phyloP scores from a whole-genome alignment of 2,888 invertebrate genomes.

The Siphlonurus alternatus region DNA sequence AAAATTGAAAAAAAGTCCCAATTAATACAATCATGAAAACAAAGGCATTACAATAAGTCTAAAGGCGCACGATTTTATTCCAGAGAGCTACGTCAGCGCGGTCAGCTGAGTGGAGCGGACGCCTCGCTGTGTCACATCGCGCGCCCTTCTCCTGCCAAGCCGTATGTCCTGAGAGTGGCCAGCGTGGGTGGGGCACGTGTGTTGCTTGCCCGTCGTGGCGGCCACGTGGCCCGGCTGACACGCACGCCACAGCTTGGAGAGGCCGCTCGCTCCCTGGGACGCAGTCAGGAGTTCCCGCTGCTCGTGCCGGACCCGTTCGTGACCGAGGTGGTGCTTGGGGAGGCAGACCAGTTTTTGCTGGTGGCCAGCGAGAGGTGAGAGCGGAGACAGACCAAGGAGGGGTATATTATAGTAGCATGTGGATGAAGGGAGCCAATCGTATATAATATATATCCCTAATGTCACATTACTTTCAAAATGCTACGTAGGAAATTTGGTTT shows the following conservation, averaged over 20 bases:
- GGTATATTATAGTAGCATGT: too few species aligned
- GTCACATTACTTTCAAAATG: too few species aligned
- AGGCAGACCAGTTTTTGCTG: slow-evolving; percentile 68
- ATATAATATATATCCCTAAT: too few species aligned
- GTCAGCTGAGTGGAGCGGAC: slow-evolving; percentile 54
- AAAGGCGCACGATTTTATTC: too few species aligned
- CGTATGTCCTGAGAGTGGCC: slow-evolving; percentile 52
- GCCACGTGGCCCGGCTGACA: slow-evolving; percentile 16
- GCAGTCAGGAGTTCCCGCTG: slow-evolving; percentile 45
- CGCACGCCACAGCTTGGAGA: slow-evolving; percentile 27
- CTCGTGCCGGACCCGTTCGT: slow-evolving; percentile 60
- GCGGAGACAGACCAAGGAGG: background rate
- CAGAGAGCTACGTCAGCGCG: slow-evolving; percentile 49
- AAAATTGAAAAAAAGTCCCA: too few species aligned
- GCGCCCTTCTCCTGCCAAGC: slow-evolving; percentile 24
- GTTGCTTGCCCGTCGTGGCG: slow-evolving; percentile 37
- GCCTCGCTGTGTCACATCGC: slow-evolving; percentile 57
- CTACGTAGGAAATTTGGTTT: too few species aligned
- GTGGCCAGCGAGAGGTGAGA: slow-evolving; percentile 48
- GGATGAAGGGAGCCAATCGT: too few species aligned
- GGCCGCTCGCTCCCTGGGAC: slow-evolving; percentile 44
- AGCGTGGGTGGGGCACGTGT: slow-evolving; percentile 60
- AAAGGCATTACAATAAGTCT: too few species aligned
- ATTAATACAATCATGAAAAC: too few species aligned
- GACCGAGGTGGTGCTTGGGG: slow-evolving; percentile 52